Conservation (phyloP, 2,797 vertebrate species). For the Lophotriccus pileatus region DNA sequence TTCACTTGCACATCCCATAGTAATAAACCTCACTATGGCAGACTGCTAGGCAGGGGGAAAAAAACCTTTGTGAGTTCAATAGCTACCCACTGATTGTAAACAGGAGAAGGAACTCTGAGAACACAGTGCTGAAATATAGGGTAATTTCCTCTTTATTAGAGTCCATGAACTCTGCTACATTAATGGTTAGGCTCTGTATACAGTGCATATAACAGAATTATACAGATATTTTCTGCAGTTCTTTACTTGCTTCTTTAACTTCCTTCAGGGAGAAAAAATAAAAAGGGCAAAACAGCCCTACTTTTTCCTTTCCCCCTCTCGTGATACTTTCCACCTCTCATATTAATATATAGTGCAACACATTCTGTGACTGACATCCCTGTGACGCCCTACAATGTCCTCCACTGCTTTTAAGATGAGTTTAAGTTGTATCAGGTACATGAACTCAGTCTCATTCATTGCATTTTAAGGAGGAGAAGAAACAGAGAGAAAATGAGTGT, state of each 20-base stretch:
- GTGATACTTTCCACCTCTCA: neutral
- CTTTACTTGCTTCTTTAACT: neutral
- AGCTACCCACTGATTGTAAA: conserved; percentile 60
- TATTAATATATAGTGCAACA: neutral
- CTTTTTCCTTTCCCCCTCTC: neutral
- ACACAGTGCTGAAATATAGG: conserved; percentile 59
- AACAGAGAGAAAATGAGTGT: neutral
- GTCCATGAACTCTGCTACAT: conserved; percentile 35
- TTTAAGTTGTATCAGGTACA: neutral
- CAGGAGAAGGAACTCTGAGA: conserved; percentile 41
- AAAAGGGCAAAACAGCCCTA: neutral
- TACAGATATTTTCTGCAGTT: conserved; percentile 17
- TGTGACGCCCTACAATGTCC: neutral
- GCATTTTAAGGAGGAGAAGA: neutral
- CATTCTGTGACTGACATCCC: neutral
- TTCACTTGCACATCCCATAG: conserved; percentile 30
- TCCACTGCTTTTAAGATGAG: neutral
- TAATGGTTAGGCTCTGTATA: conserved; percentile 33
- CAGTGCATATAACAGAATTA: conserved; percentile 33
- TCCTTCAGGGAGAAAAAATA: neutral
- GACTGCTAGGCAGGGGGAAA: neutral
- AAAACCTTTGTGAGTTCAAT: conserved; percentile 54
- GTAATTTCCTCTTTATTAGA: conserved; percentile 64
- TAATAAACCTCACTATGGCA: conserved; percentile 42
- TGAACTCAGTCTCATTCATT: accelerated